Base-by-base conservation (phyloP, 2,888 invertebrate species). In the Netelia melanura region DNA sequence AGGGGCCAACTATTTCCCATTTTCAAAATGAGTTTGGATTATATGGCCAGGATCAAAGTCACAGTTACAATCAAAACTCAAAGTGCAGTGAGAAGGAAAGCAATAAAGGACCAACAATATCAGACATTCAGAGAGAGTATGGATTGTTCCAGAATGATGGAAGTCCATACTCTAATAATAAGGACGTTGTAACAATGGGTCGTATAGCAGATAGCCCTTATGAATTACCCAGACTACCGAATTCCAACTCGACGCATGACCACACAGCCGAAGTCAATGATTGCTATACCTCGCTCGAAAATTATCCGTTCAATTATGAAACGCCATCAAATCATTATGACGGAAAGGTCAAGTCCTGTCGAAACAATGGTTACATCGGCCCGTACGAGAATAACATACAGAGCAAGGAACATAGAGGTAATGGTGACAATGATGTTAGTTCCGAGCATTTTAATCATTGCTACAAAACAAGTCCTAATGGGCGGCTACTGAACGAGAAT, bases 261-360 rank as follows among this genome's bases (percentile, higher is more conserved):
- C 71, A 87, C 3, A 84, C 87, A 54, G 62, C 86, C 3, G 90
- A 87, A 44, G 75, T 84, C 9, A 86, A 89, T 10, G 90, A 90
- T 11, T 89, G 86, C 8, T 89, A 87, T 78, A 89, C 89, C 1
- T 89, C 89, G 64, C 83, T 89, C 21, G 91, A 91, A 23, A 89
- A 88, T 88, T 92, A 91, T 87, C 88, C 89, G 0, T 89, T 88
- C 25, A 90, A 90, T 87, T 92, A 90, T 83, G 90, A 92, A 17
- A 93, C 93, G 6, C 93, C 93, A 10, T 81, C 91, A 11, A 93
- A 92, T 90, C 92, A 92, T 85, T 93, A 90, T 48, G 90, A 90
- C 71, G 87, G 76, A 23, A 90, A 89, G 48, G 81, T 62, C 10
- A 90, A 91, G 72, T 87, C 87, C 81, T 90, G 89, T 44, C 67